Evolutionary conservation across 2,888 invertebrate species (phyloP).

Genomic region (Sturmia bella): DNA sequence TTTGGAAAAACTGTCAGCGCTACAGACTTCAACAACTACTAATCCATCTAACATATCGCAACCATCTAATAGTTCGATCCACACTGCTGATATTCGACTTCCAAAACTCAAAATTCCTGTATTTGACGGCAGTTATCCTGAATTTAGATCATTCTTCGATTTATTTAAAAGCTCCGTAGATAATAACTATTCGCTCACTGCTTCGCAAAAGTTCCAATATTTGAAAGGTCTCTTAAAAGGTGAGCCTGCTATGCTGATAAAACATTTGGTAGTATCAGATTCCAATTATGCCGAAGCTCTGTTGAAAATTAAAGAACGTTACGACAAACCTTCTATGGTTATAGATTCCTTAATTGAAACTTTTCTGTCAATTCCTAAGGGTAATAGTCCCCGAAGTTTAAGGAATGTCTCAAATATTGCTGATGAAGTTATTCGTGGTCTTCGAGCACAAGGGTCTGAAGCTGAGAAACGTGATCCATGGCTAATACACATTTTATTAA

Average conservation of each 20-base stretch:
- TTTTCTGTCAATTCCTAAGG: constrained; percentile 36
- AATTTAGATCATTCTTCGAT: constrained; percentile 21
- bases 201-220: constrained; percentile 26
- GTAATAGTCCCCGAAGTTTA: neutral
- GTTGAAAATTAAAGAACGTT: constrained; percentile 18
- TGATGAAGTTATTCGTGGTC: constrained; percentile 59
- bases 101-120: constrained; percentile 33
- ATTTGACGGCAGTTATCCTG: constrained; percentile 1
- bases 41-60: constrained; percentile 1
- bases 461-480: constrained; percentile 54
- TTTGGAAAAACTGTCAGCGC: constrained; percentile 28
- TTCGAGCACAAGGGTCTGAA: constrained; percentile 42
- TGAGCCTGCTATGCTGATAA: constrained; percentile 28
- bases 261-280: constrained; percentile 16
- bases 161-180: constrained; percentile 14
- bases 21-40: constrained; percentile 7
- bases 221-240: constrained; percentile 35
- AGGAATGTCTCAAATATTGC: constrained; percentile 39
- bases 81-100: constrained; percentile 42
- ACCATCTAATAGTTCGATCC: constrained; percentile 21
- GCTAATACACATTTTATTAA: constrained; percentile 50
- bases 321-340: constrained; percentile 51
- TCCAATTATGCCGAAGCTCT: constrained; percentile 24
- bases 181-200: constrained; percentile 9
- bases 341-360: constrained; percentile 55